Evolutionary conservation across 1,140 invertebrate genomes (phyloP).

Genomic region (Conus ventricosus): DNA sequence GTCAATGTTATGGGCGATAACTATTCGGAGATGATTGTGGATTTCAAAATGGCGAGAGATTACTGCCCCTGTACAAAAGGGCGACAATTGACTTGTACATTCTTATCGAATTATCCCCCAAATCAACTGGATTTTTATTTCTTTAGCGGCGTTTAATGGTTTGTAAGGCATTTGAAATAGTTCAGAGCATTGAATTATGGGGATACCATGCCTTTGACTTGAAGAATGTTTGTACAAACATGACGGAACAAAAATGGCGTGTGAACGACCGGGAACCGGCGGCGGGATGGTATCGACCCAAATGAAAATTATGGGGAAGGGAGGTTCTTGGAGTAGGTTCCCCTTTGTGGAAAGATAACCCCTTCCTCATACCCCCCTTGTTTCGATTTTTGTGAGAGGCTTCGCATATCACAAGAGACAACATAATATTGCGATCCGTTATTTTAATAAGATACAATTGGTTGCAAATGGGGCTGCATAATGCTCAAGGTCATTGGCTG

Average conservation of each 20-base stretch:
- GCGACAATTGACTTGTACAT: slow-evolving; percentile 42
- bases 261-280: slow-evolving; percentile 35
- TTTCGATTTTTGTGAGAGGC: slow-evolving; percentile 26
- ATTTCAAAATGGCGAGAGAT: slow-evolving; percentile 47
- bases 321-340: slow-evolving; percentile 38
- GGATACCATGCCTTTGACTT: not conserved
- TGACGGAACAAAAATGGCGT: slow-evolving; percentile 36
- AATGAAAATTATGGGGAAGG: slow-evolving; percentile 26
- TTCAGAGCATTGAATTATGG: not conserved
- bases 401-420: not conserved
- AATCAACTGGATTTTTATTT: slow-evolving; percentile 18
- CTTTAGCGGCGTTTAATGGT: not conserved
- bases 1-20: slow-evolving; percentile 44
- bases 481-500: slow-evolving; percentile 35
- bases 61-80: slow-evolving; percentile 43
- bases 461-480: not conserved
- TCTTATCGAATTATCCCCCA: slow-evolving; percentile 39
- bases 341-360: slow-evolving; percentile 39
- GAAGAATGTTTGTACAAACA: slow-evolving; percentile 2
- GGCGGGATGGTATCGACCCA: slow-evolving; percentile 37
- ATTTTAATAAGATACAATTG: not conserved
- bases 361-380: not conserved
- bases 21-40: slow-evolving; percentile 19
- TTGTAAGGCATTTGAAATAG: not conserved
- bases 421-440: not conserved